These are phyloP conservation scores for Sinocyclocheilus anshuiensis DNA, from an alignment of 2,113 vertebrate species.

Conservation along the genomic window DNA sequence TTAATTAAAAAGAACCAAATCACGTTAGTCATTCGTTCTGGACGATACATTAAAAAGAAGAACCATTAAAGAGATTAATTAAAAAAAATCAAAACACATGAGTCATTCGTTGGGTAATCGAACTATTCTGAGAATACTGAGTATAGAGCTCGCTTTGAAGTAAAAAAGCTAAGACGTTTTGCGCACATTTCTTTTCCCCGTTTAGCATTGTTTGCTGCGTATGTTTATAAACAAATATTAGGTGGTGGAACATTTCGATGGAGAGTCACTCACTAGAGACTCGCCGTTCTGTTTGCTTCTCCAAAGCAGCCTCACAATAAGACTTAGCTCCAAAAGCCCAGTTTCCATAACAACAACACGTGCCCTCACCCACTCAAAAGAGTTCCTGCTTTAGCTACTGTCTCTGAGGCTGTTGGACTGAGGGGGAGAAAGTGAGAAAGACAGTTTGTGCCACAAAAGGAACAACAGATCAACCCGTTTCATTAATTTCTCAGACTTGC, in stretches of 20 bases:
- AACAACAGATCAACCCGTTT: neutral
- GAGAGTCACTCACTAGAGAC: neutral
- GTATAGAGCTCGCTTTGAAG: neutral
- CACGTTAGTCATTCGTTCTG: neutral
- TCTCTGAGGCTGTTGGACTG: neutral
- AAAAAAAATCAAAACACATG: neutral
- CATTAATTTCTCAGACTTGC: neutral
- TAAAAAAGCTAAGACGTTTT: neutral
- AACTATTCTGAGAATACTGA: neutral
- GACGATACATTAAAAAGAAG: neutral
- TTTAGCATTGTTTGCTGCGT: neutral
- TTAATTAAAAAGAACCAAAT: neutral
- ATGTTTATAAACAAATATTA: neutral
- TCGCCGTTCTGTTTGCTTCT: conserved; percentile 14
- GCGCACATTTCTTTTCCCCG: too few relatives aligned
- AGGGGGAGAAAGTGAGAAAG: neutral
- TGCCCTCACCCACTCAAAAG: conserved; percentile 54
- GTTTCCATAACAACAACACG: conserved; percentile 75
- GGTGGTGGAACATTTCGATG: neutral
- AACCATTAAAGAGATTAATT: too few relatives aligned
- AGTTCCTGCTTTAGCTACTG: neutral
- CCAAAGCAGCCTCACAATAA: conserved; percentile 25
- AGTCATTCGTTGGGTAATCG: neutral
- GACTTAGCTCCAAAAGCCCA: conserved; percentile 17
- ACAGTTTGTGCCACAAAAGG: neutral